Conservation (phyloP, 2,888 invertebrate species). For the Eueremaeus valkanovi region DNA sequence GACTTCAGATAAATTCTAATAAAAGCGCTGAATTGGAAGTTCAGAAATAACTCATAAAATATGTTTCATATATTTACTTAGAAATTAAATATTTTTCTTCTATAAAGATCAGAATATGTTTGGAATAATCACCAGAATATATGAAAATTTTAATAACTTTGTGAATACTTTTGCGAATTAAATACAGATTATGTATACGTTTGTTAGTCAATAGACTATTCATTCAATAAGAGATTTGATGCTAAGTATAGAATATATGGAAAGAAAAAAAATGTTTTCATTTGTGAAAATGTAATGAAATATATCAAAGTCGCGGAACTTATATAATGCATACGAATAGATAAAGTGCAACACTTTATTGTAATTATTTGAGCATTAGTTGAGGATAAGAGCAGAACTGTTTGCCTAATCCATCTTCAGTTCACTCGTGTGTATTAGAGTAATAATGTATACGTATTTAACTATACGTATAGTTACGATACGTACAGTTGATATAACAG, state of each 20-base stretch:
- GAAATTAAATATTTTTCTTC: too few species aligned
- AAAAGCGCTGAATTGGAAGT: too few species aligned
- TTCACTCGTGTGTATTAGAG: neutral
- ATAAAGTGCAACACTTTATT: slow-evolving; percentile 33
- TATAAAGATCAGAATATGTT: neutral
- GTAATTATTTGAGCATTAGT: slow-evolving; percentile 34
- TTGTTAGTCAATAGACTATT: neutral
- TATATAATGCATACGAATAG: neutral
- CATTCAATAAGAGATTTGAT: neutral
- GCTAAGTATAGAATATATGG: neutral
- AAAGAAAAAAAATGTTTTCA: neutral
- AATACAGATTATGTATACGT: slow-evolving; percentile 13
- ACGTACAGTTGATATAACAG: too few species aligned
- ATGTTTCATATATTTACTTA: neutral
- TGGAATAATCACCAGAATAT: neutral
- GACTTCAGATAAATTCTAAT: too few species aligned
- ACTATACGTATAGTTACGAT: too few species aligned
- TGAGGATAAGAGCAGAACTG: neutral
- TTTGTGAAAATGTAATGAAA: slow-evolving; percentile 26
- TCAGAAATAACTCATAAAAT: neutral
- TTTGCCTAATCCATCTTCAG: slow-evolving; percentile 11
- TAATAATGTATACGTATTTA: neutral
- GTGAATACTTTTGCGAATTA: neutral
- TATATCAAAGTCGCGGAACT: neutral
- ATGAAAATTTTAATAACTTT: neutral